Percentiles rank a stretch among this genome's conserved stretches.
phyloP scores from a whole-genome alignment of 2,113 vertebrate genomes.

The Lampris incognitus region DNA sequence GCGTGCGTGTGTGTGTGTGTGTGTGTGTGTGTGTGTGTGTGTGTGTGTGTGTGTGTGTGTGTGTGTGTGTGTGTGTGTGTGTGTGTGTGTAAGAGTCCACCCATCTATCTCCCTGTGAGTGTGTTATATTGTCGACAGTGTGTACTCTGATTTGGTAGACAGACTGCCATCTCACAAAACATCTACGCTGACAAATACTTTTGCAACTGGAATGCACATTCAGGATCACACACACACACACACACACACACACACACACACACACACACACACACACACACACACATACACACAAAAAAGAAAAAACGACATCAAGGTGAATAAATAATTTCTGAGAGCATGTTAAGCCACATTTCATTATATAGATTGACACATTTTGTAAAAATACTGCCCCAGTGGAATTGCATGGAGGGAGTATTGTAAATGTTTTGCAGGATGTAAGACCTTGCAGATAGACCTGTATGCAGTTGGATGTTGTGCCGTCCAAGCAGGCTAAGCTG shows the following conservation, averaged over 20 bases:
- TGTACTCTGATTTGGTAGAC: slow-evolving; percentile 39
- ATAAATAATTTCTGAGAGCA: not conserved
- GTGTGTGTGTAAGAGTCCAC: no score
- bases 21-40: no score
- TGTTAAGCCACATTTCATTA: no score
- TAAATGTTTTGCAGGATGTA: not conserved
- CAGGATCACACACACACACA: not conserved
- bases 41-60: no score
- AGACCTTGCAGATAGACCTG: slow-evolving; percentile 35
- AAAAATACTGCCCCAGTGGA: no score
- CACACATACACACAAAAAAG: not conserved
- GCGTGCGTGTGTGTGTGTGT: no score
- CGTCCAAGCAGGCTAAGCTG: slow-evolving; percentile 46
- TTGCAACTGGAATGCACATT: not conserved
- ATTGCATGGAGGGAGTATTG: not conserved
- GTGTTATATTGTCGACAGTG: slow-evolving; percentile 35
- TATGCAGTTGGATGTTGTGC: slow-evolving; percentile 44
- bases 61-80: no score
- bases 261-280: slow-evolving; percentile 1
- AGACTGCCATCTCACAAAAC: not conserved
- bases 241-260: not conserved
- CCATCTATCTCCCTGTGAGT: slow-evolving; percentile 17
- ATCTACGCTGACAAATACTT: slow-evolving; percentile 17
- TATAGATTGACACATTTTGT: no score
- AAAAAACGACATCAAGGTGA: not conserved